Evolutionary conservation across 2,888 invertebrate genomes (phyloP), one percentile per base, ranked within the genome.

Genomic region (Torymus tubicola): DNA sequence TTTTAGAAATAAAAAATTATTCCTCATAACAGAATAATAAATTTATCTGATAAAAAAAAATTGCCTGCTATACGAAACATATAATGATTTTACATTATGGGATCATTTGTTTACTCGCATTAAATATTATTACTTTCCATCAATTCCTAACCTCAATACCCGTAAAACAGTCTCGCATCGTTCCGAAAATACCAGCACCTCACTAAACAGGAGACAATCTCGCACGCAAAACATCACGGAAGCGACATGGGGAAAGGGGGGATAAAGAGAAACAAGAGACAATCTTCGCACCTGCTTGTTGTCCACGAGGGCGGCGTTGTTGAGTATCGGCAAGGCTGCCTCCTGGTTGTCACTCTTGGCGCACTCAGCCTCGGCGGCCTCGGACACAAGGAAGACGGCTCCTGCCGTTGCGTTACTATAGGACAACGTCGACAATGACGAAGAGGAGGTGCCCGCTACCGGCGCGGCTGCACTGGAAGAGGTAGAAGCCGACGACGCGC

Each of bases 291-390:
- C 80, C 80, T 82, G 80, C 75, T 82, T 82, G 75, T 31, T 71
- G 53, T 82, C 82, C 72, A 81, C 80, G 74, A 81, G 74, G 64
- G 78, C 74, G 18, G 82, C 71, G 52, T 82, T 82, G 65, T 82
- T 78, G 64, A 82, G 82, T 16, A 64, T 78, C 18, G 82, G 82
- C 71, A 78, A 63, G 8, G 55, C 74, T 11, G 78, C 42, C 31
- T 77, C 77, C 64, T 75, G 68, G 53, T 18, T 67, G 68, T 31
- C 31, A 31, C 31, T 31, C 3, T 52, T 71, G 55, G 42, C 16
- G 57, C 52, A 31, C 52, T 57, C 63, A 57, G 18, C 50, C 18
- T 67, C 63, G 50, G n/a, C 52, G 31, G 61, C 11, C 57, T 79
- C 79, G 53, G 60, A 8, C 3, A 24, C n/a, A 50, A 69, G 67